Conservation (phyloP, 2,113 vertebrate species). For the Ptilorrhoa leucosticta region DNA sequence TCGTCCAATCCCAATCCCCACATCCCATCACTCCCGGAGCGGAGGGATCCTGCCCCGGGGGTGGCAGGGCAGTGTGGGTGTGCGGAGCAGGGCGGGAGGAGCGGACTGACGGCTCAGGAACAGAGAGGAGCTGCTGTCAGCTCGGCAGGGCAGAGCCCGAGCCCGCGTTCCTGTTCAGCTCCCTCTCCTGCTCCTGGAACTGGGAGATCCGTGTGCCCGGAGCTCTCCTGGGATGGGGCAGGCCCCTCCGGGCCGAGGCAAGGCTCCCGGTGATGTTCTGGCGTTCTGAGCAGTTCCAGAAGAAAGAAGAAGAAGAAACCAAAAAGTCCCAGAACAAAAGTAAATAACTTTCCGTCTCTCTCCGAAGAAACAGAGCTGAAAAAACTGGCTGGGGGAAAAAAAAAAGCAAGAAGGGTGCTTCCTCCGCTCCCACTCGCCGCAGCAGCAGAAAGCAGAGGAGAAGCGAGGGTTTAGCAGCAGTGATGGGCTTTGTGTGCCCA, state of each 20-base stretch:
- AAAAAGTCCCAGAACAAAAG: too few species aligned
- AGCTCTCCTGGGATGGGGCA: background rate
- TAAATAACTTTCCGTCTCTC: too few species aligned
- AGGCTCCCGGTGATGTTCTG: too few species aligned
- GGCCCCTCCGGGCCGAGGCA: too few species aligned
- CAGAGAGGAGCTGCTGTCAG: background rate
- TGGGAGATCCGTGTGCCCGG: background rate
- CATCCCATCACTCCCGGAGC: fast-evolving
- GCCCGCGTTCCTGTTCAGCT: background rate
- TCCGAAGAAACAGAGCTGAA: too few species aligned
- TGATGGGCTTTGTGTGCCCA: background rate
- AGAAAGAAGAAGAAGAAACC: too few species aligned
- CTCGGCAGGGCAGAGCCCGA: background rate
- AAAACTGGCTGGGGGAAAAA: too few species aligned
- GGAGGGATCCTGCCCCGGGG: fast-evolving
- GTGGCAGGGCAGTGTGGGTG: background rate
- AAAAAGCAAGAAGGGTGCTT: too few species aligned
- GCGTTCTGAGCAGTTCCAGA: too few species aligned
- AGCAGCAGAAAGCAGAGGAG: too few species aligned
- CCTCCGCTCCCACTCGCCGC: too few species aligned
- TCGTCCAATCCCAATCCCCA: too few species aligned
- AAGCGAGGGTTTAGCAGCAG: background rate
- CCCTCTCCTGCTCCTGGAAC: background rate
- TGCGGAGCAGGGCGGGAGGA: background rate
- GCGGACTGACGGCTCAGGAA: background rate